Percentiles rank a stretch among this genome's conserved stretches.
These are phyloP conservation scores for Sinopyrophorus schimmeli DNA, from an alignment of 2,888 invertebrate genomes.

Conservation along the genomic window DNA sequence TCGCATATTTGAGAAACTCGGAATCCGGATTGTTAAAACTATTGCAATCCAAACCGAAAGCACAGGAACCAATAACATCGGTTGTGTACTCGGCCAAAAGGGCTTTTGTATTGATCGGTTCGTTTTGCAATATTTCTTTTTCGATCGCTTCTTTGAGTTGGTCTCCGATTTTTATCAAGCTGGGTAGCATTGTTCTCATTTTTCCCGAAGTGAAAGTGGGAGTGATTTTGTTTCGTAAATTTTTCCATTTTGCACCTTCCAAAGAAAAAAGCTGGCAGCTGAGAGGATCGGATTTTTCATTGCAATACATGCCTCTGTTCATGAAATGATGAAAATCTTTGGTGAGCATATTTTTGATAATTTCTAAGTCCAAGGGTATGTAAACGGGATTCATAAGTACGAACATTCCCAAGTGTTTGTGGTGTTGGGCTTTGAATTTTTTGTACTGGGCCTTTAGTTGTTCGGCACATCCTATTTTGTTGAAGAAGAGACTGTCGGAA, in stretches of 20 bases:
- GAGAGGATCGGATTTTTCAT: slow-evolving; percentile 61
- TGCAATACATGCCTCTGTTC: slow-evolving; percentile 62
- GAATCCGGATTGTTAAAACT: slow-evolving; percentile 59
- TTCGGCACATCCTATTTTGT: too few relatives aligned
- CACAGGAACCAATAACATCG: slow-evolving; percentile 62
- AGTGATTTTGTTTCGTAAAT: slow-evolving; percentile 61
- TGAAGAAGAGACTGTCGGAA: too few relatives aligned
- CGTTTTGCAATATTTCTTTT: slow-evolving; percentile 1
- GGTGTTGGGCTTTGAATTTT: slow-evolving; percentile 5
- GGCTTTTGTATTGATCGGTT: slow-evolving; percentile 45
- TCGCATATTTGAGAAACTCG: slow-evolving; percentile 51
- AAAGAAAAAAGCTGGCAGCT: slow-evolving; percentile 61
- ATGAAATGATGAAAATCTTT: slow-evolving; percentile 64
- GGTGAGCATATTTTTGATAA: slow-evolving; percentile 54
- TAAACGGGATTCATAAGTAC: slow-evolving; percentile 24
- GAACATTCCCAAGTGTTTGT: slow-evolving; percentile 27
- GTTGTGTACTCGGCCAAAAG: slow-evolving; percentile 60
- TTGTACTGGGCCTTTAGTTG: too few relatives aligned
- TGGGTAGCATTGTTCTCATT: slow-evolving; percentile 64
- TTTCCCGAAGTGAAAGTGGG: slow-evolving; percentile 67
- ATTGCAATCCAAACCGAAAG: slow-evolving; percentile 63
- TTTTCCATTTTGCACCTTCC: slow-evolving; percentile 63
- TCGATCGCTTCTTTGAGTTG: slow-evolving; percentile 20
- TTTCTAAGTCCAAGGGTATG: slow-evolving; percentile 29
- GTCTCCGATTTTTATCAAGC: slow-evolving; percentile 57